Conservation (phyloP, 1,140 invertebrate species). For the Hermatobates lingyangjiaoensis region DNA sequence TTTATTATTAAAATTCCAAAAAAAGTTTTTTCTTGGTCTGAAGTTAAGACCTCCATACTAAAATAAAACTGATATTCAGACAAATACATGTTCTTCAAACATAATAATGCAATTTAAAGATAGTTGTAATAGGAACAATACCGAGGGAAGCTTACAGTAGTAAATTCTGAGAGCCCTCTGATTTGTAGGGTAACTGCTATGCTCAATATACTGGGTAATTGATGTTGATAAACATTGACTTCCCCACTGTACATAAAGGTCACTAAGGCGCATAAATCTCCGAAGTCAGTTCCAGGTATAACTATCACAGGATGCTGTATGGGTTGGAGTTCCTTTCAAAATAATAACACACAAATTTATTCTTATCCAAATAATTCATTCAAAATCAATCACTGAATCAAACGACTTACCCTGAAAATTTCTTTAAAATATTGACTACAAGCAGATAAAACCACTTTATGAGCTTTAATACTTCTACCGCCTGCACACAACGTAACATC, state of each 20-base stretch:
- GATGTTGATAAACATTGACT: slow-evolving; percentile 66
- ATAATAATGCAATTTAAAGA: too few relatives aligned
- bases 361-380: neutral
- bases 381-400: neutral
- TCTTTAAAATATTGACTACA: slow-evolving; percentile 85
- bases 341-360: slow-evolving; percentile 19
- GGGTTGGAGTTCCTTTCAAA: slow-evolving; percentile 46
- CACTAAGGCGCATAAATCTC: slow-evolving; percentile 59
- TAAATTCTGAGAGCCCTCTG: slow-evolving; percentile 65
- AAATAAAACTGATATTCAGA: too few relatives aligned
- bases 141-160: slow-evolving; percentile 31
- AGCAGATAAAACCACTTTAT: slow-evolving; percentile 70
- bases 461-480: slow-evolving; percentile 57
- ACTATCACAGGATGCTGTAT: slow-evolving; percentile 65
- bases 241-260: slow-evolving; percentile 86
- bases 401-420: slow-evolving; percentile 48
- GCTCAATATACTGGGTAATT: slow-evolving; percentile 57
- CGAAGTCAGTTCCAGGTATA: slow-evolving; percentile 57
- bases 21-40: too few relatives aligned
- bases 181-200: slow-evolving; percentile 71
- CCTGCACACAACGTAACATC: slow-evolving; percentile 78
- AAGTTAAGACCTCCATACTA: too few relatives aligned
- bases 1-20: too few relatives aligned
- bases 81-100: too few relatives aligned
- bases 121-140: neutral